Base-by-base conservation (phyloP, 2,113 vertebrate species). In the Vidua macroura region DNA sequence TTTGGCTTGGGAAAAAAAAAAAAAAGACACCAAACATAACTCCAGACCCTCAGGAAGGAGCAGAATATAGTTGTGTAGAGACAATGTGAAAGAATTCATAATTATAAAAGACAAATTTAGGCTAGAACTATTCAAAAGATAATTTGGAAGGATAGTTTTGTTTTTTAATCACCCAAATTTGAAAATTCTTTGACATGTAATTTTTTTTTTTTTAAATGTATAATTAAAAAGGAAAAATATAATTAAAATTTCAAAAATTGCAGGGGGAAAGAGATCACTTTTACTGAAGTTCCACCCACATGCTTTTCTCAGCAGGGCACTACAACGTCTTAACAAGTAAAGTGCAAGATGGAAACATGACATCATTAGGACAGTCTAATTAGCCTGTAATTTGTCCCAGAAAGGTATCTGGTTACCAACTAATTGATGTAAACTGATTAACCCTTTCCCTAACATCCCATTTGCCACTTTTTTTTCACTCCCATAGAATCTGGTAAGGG, bases 371-470 rank as follows among this genome's bases (percentile, higher is more conserved):
- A 92, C 79, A 88, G 90, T 92, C 87, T 96, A 95, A 96, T 96
- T 96, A 95, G 92, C 88, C 88, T 22, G 76, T 95, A 96, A 94
- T 95, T 91, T 95, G 88, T 83, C 83, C 84, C 76, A 86, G 85
- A 90, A 95, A 96, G 88, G 90, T 96, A 93, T 92, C 73, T 94
- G 85, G 79, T 94, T 96, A 91, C 90, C 68, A 92, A 74, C 92
- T 94, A 96, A 94, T 95, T 97, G 95, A 91, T 94, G 92, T 96
- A 96, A 97, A 95, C 93, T 88, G 92, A 94, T 95, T 96, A 96
- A 95, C 90, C 85, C 94, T 95, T 96, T 96, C 85, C 90, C 76
- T 87, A 94, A 48, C 88, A 83, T 96, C 56, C 69, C 39, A 86
- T 93, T 94, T 0, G n/a, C 72, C 75, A 67, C 90, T 88, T 92